phyloP scores from a whole-genome alignment of 2,888 invertebrate genomes.

The Trypoxylon attenuatum region DNA sequence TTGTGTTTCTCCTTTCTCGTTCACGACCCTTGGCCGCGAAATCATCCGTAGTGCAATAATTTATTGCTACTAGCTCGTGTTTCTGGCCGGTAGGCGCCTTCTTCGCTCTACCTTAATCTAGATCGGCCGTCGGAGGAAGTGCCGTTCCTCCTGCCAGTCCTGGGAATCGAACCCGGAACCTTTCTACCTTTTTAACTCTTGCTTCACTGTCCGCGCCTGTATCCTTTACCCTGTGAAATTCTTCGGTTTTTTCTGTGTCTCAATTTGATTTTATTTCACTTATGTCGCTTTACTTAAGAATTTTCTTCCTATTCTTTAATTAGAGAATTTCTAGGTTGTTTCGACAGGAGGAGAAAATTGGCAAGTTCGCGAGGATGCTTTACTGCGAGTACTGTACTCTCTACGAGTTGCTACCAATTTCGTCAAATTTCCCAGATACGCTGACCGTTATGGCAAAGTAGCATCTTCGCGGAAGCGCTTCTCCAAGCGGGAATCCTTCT shows the following conservation, averaged over 20 bases:
- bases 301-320: too few relatives aligned
- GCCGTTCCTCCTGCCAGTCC: conserved; percentile 47
- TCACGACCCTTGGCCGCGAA: conserved; percentile 59
- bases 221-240: conserved; percentile 31
- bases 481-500: conserved; percentile 14
- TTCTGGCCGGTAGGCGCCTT: conserved; percentile 48
- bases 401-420: conserved; percentile 37
- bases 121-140: conserved; percentile 51
- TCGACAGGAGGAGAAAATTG: too few relatives aligned
- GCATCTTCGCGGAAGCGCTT: conserved; percentile 32
- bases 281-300: too few relatives aligned
- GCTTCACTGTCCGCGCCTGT: conserved; percentile 20
- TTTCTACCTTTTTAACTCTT: conserved; percentile 32
- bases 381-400: conserved; percentile 9
- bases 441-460: conserved; percentile 41
- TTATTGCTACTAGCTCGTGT: conserved; percentile 61
- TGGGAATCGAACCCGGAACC: conserved; percentile 66
- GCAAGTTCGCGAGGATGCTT: conserved; percentile 21
- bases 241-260: too few relatives aligned
- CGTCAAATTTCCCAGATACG: conserved; percentile 44
- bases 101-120: conserved; percentile 45
- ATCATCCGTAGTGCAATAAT: conserved; percentile 66
- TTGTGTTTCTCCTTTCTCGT: conserved; percentile 31
- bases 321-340: too few relatives aligned
- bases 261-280: too few relatives aligned